A percentile compares a stretch with the other conserved stretches of the same genome.
phyloP scores from a whole-genome alignment of 2,113 vertebrate genomes.

The Leucopternis melanops region DNA sequence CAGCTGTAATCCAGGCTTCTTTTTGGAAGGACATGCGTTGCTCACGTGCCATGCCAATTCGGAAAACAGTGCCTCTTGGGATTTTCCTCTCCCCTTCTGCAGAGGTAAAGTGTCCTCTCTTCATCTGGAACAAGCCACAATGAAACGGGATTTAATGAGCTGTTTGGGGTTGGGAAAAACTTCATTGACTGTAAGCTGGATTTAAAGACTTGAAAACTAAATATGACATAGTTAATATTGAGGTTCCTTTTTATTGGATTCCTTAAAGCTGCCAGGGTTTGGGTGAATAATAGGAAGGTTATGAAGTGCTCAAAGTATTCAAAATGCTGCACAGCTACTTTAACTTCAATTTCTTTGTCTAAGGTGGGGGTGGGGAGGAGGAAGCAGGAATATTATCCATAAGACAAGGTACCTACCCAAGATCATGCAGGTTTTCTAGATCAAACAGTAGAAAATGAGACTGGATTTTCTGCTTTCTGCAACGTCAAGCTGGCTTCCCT shows the following conservation, averaged over 20 bases:
- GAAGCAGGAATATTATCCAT: neutral
- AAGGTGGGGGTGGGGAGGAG: neutral
- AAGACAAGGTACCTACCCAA: neutral
- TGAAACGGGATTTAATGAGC: neutral
- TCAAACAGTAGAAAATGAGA: neutral
- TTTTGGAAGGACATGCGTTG: conserved; percentile 91
- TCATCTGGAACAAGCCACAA: neutral
- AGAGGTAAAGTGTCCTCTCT: conserved; percentile 76
- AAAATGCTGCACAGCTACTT: neutral
- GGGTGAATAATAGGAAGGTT: neutral
- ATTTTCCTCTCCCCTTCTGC: conserved; percentile 96
- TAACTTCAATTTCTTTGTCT: neutral
- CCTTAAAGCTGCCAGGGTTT: neutral
- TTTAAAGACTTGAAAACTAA: neutral
- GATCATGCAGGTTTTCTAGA: neutral
- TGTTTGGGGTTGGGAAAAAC: neutral
- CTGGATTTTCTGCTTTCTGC: neutral
- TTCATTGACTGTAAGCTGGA: neutral
- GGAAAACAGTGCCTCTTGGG: conserved; percentile 87
- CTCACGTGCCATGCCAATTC: conserved; percentile 88
- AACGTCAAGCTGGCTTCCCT: accelerated
- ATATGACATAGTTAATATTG: neutral
- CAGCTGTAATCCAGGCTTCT: conserved; percentile 90
- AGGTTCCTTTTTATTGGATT: neutral
- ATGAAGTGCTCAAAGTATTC: neutral